These are phyloP conservation scores for Rattus rattus DNA, from an alignment of 2,113 vertebrate genomes.

Conservation along the genomic window DNA sequence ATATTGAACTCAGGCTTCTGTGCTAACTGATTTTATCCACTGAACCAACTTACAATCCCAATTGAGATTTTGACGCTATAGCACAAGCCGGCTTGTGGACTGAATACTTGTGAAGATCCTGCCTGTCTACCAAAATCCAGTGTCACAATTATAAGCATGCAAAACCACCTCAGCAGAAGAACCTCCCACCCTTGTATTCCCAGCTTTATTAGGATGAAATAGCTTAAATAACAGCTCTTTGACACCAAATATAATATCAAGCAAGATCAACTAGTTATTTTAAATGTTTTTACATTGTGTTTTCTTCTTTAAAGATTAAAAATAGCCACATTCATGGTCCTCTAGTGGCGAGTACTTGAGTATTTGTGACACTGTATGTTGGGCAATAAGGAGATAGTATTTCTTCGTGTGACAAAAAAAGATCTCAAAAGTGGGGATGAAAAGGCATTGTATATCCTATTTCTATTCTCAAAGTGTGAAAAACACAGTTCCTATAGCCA, in stretches of 20 bases:
- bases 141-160: not conserved
- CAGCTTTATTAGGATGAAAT: not conserved
- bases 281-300: not conserved
- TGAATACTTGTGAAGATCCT: not conserved
- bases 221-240: slow-evolving; percentile 6
- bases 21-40: not conserved
- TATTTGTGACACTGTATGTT: not conserved
- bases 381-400: not conserved
- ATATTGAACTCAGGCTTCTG: not conserved
- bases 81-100: not conserved
- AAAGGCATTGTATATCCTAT: slow-evolving; percentile 2
- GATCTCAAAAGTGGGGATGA: slow-evolving; percentile 7
- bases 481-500: slow-evolving; percentile 32
- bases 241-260: not conserved
- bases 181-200: not conserved
- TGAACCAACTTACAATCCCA: not conserved
- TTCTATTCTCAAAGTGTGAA: slow-evolving; percentile 7
- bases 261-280: slow-evolving; percentile 9
- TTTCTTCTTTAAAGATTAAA: slow-evolving; percentile 51
- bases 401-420: slow-evolving; percentile 52
- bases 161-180: not conserved
- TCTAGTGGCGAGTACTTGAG: not conserved
- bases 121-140: not conserved
- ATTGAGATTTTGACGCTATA: not conserved
- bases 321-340: slow-evolving; percentile 35